These are phyloP conservation scores for Samia ricini DNA, from an alignment of 1,140 invertebrate species.

Conservation along the genomic window DNA sequence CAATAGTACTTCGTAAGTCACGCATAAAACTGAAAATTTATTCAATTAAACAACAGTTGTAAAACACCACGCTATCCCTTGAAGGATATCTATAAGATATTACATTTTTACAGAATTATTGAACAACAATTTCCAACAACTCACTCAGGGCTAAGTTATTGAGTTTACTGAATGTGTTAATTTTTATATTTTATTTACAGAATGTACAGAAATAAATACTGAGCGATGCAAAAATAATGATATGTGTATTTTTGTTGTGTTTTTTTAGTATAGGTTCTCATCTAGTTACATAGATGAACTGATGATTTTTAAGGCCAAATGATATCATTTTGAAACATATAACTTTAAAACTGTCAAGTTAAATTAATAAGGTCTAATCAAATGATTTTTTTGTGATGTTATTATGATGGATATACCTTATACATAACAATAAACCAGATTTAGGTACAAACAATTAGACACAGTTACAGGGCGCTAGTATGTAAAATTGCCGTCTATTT, in stretches of 20 bases:
- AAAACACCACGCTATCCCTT: neutral
- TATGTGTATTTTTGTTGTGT: neutral
- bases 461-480: neutral
- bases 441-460: neutral
- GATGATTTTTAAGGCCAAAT: too few relatives aligned
- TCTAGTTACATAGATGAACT: too few relatives aligned
- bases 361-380: too few relatives aligned
- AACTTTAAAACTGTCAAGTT: too few relatives aligned
- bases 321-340: too few relatives aligned
- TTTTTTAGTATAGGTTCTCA: too few relatives aligned
- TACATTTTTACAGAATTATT: neutral
- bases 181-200: neutral
- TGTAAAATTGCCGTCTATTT: neutral
- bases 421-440: neutral
- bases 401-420: neutral
- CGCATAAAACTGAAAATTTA: neutral
- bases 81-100: neutral
- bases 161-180: neutral
- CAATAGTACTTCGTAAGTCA: neutral
- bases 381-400: neutral
- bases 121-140: neutral
- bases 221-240: neutral
- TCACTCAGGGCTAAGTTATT: neutral
- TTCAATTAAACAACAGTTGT: neutral
- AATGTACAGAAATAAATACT: neutral